A percentile compares a stretch with the other conserved stretches of the same genome.
Evolutionary conservation across 2,113 vertebrate species (phyloP).

Genomic region (Rhombomys opimus): DNA sequence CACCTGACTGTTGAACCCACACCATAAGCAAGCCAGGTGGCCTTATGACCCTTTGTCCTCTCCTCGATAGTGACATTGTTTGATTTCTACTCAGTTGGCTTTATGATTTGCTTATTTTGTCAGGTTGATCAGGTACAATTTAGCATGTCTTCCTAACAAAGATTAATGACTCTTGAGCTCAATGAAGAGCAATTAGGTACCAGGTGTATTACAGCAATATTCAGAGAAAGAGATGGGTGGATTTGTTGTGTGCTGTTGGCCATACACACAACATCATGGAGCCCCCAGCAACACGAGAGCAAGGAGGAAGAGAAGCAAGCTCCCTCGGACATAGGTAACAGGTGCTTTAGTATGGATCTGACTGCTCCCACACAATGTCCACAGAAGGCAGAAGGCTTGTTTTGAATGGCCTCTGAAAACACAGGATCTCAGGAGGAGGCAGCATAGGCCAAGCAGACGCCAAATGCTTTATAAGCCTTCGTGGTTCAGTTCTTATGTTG

Average conservation of each 20-base stretch:
- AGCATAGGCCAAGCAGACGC: background rate
- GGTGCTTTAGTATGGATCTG: constrained; percentile 13
- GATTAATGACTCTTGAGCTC: constrained; percentile 81
- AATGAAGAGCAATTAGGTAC: constrained; percentile 70
- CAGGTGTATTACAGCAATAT: constrained; percentile 23
- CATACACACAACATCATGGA: background rate
- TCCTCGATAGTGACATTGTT: constrained; percentile 61
- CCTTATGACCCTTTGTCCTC: background rate
- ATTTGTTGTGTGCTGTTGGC: constrained; percentile 52
- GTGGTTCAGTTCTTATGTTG: constrained; percentile 20
- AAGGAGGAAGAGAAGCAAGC: background rate
- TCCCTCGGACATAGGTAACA: background rate
- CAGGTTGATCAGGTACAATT: constrained; percentile 73
- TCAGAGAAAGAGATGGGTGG: constrained; percentile 30
- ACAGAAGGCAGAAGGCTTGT: background rate
- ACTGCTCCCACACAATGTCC: background rate
- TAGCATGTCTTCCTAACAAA: constrained; percentile 76
- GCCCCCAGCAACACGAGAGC: background rate
- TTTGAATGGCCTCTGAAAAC: background rate
- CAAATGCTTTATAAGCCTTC: background rate
- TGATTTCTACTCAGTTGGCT: constrained; percentile 72
- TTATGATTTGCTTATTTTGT: constrained; percentile 78
- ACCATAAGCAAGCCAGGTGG: constrained; percentile 25
- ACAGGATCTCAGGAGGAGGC: background rate
- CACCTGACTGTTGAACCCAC: constrained; percentile 64